phyloP scores from a whole-genome alignment of 2,113 vertebrate genomes.

The Ahaetulla prasina region DNA sequence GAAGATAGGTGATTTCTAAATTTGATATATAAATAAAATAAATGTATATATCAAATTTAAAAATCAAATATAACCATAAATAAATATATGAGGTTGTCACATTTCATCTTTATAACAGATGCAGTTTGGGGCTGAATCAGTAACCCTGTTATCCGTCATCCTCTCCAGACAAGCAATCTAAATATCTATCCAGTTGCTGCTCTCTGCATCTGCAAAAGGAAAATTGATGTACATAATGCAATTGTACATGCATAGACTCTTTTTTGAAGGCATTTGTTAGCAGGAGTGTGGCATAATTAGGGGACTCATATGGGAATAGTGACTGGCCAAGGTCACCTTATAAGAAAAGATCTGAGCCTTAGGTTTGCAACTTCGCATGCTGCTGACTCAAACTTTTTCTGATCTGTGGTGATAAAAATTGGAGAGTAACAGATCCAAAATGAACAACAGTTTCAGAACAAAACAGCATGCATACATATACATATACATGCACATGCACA shows the following conservation, averaged over 20 bases:
- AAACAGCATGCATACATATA: not conserved
- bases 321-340: not conserved
- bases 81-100: not conserved
- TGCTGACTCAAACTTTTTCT: not conserved
- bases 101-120: not conserved
- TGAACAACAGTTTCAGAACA: not conserved
- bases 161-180: not conserved
- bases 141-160: not conserved
- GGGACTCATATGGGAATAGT: not conserved
- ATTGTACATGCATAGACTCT: not conserved
- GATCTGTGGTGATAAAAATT: not conserved
- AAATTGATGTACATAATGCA: not conserved
- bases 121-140: not conserved
- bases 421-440: not conserved
- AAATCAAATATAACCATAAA: not conserved
- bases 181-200: not conserved
- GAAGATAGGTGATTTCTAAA: not conserved
- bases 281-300: not conserved
- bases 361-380: not conserved
- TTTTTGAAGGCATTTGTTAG: not conserved
- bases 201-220: not conserved
- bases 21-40: not conserved
- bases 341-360: not conserved
- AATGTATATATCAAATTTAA: not conserved
- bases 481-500: too few species aligned